phyloP scores from a whole-genome alignment of 2,888 invertebrate species.

The Cryptophagus acutangulus region DNA sequence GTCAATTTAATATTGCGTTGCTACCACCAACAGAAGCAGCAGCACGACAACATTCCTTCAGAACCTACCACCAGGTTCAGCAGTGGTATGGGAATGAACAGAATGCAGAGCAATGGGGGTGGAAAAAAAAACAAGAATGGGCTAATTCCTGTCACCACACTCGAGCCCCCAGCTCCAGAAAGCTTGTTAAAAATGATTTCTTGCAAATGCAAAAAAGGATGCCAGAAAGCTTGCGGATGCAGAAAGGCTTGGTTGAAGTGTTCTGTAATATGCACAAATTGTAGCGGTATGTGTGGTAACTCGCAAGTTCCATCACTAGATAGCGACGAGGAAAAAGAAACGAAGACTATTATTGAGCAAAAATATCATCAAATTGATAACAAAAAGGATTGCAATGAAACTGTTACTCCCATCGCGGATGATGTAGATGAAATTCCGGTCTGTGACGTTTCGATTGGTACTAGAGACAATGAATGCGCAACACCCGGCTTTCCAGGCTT shows the following conservation, averaged over 20 bases:
- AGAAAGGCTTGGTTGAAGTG: slow-evolving; percentile 16
- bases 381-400: background rate
- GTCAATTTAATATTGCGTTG: slow-evolving; percentile 19
- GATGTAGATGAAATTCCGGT: too few relatives aligned
- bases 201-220: slow-evolving; percentile 21
- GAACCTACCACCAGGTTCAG: slow-evolving; percentile 17
- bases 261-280: background rate
- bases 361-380: background rate
- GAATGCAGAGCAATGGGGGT: slow-evolving; percentile 7
- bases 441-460: too few relatives aligned
- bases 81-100: slow-evolving; percentile 8
- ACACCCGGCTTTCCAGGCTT: too few relatives aligned
- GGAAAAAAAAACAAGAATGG: slow-evolving; percentile 8
- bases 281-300: background rate
- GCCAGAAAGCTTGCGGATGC: slow-evolving; percentile 16
- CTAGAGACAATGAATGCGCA: too few relatives aligned
- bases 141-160: slow-evolving; percentile 14
- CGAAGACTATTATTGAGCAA: too few relatives aligned
- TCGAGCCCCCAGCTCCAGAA: slow-evolving; percentile 16
- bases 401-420: background rate
- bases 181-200: slow-evolving; percentile 18
- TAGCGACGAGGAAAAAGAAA: too few relatives aligned
- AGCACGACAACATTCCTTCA: slow-evolving; percentile 19
- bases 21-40: slow-evolving; percentile 20
- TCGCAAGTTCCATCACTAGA: too few relatives aligned